Evolutionary conservation across 2,113 vertebrate species (phyloP), one percentile per base, ranked within the genome.

Genomic region (Coturnix japonica): DNA sequence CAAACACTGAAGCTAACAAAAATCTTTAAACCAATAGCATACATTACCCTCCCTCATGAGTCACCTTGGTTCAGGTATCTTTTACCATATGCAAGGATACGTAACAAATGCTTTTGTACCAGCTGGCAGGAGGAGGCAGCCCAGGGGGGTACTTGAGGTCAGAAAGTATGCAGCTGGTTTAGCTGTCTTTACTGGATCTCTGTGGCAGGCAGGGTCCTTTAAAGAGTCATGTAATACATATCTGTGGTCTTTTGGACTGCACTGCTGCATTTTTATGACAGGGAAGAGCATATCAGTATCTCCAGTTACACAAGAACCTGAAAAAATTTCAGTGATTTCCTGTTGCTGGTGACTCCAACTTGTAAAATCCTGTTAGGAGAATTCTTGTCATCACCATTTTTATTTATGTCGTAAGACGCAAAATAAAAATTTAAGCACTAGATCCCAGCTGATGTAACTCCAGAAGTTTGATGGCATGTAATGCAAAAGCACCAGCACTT

Each of bases 211-310:
- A 66, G 35, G 28, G 28, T 61, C 6, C 28, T 46, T 71, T 35
- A 28, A 81, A 51, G 8, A n/a, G 1, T 19, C 8, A 20, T 1
- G 0, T 1, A 2, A 13, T 47, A 5, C 65, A 47, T 2, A 10
- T 53, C 56, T 69, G 3, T 28, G 11, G 5, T 39, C 31, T 46
- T 54, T 46, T 25, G 22, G 37, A 11, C 5, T 15, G 8, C 9
- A 10, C 41, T 70, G 10, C 1, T 80, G 33, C 9, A 61, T 51
- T 87, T 79, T 17, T 4, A 11, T 19, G 15, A 28, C 26, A 54
- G 53, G 17, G 9, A 47, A 69, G 39, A 84, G 41, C 9, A 28
- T 5, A 64, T 12, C 15, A 72, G 31, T 18, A 51, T 56, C 56
- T 31, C 23, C 18, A 43, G 39, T 33, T 72, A 17, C 26, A 46